Conservation (phyloP, 2,888 invertebrate genomes). For the Catonia carolina region DNA sequence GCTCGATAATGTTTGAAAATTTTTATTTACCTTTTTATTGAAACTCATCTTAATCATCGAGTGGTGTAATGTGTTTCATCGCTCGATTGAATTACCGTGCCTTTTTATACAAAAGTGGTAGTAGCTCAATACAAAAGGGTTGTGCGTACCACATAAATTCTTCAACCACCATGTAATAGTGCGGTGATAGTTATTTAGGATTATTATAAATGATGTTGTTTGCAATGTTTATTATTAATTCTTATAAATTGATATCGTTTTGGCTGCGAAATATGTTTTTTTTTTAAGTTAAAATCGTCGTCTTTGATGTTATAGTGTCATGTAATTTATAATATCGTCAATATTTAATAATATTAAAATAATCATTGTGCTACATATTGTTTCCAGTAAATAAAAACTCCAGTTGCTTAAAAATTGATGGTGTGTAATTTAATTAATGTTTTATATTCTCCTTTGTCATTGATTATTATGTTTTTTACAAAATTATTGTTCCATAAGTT, state of each 20-base stretch:
- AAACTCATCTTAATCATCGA: too few relatives aligned
- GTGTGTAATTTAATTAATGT: too few relatives aligned
- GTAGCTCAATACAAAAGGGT: constrained; percentile 7
- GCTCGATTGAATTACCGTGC: too few relatives aligned
- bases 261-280: constrained; percentile 16
- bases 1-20: too few relatives aligned
- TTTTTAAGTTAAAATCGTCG: constrained; percentile 14
- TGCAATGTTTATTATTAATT: not conserved
- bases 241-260: constrained; percentile 11
- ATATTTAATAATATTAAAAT: constrained; percentile 19
- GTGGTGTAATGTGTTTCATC: too few relatives aligned
- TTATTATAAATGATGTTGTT: not conserved
- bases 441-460: too few relatives aligned
- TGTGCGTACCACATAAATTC: constrained; percentile 9
- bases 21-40: too few relatives aligned
- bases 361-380: constrained; percentile 28
- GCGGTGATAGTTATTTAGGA: not conserved
- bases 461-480: too few relatives aligned
- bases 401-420: constrained; percentile 9
- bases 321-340: constrained; percentile 14
- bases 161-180: constrained; percentile 4
- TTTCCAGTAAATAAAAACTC: constrained; percentile 28
- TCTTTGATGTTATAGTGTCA: not conserved
- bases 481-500: too few relatives aligned
- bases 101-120: constrained; percentile 21